Evolutionary conservation across 2,113 vertebrate genomes (phyloP).

Genomic region (Centropus unirufus): DNA sequence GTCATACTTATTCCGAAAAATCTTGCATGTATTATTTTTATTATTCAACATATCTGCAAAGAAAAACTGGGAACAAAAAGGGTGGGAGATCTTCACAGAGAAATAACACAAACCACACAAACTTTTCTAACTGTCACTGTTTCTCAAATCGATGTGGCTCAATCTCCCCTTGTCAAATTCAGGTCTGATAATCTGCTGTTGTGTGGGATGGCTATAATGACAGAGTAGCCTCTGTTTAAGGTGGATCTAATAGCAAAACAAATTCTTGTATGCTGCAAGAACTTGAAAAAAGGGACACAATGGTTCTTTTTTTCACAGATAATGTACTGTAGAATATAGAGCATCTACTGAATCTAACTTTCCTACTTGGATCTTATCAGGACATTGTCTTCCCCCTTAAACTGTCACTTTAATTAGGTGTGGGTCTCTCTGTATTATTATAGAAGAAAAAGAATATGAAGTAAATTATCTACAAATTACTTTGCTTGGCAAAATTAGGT

Average conservation of each 20-base stretch:
- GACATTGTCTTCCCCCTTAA: neutral
- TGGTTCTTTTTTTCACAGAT: neutral
- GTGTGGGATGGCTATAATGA: neutral
- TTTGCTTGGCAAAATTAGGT: neutral
- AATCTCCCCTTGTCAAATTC: neutral
- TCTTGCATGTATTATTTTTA: constrained; percentile 20
- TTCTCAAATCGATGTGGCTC: neutral
- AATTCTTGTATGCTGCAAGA: neutral
- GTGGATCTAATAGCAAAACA: constrained; percentile 32
- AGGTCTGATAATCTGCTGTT: neutral
- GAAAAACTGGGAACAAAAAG: neutral
- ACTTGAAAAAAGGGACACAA: neutral
- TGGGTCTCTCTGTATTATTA: neutral
- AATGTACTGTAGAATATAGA: neutral
- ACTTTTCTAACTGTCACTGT: neutral
- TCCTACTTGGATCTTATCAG: neutral
- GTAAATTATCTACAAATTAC: neutral
- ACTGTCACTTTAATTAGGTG: neutral
- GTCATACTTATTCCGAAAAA: constrained; percentile 32
- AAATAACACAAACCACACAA: neutral
- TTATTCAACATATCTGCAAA: neutral
- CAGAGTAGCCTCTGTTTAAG: neutral
- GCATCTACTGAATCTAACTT: neutral
- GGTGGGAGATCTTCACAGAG: neutral
- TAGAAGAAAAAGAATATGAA: neutral